Evolutionary conservation across 2,797 vertebrate species (phyloP).

Genomic region (Mastacembelus armatus): DNA sequence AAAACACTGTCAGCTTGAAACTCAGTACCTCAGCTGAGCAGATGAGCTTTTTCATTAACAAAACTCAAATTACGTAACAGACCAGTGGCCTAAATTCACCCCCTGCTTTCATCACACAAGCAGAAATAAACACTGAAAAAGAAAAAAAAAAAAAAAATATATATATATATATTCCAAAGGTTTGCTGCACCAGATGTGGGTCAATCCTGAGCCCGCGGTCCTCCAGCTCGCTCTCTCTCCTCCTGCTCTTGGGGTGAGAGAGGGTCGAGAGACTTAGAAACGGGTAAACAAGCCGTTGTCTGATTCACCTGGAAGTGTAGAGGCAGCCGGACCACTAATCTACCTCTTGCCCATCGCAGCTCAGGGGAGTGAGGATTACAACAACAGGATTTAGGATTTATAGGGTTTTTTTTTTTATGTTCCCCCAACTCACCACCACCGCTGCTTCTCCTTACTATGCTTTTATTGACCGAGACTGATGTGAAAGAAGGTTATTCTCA

Average conservation of each 20-base stretch:
- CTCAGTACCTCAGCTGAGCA: constrained; percentile 9
- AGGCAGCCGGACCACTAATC: constrained; percentile 61
- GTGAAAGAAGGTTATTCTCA: neutral
- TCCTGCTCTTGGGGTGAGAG: constrained; percentile 1
- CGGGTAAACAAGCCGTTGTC: neutral
- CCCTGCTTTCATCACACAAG: constrained; percentile 23
- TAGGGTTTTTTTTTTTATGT: constrained; percentile 29
- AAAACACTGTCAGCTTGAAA: constrained; percentile 4
- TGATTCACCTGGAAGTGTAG: constrained; percentile 61
- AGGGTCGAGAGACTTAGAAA: constrained; percentile 14
- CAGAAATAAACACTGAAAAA: constrained; percentile 29
- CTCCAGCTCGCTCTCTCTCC: constrained; percentile 20
- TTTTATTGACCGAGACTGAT: neutral
- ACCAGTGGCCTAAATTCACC: constrained; percentile 30
- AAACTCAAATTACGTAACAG: constrained; percentile 18
- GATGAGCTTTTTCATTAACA: constrained; percentile 6
- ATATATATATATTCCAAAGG: constrained; percentile 28
- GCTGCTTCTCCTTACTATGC: too few relatives aligned
- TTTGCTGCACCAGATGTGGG: constrained; percentile 62
- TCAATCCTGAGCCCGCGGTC: constrained; percentile 45
- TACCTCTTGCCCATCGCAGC: constrained; percentile 50
- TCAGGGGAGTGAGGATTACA: constrained; percentile 64
- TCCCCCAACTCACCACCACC: too few relatives aligned
- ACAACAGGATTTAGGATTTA: constrained; percentile 77
- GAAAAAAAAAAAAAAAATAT: too few relatives aligned